Evolutionary conservation across 2,888 invertebrate species (phyloP), one percentile per base, ranked within the genome.

Genomic region (Tolmerus cingulatus): DNA sequence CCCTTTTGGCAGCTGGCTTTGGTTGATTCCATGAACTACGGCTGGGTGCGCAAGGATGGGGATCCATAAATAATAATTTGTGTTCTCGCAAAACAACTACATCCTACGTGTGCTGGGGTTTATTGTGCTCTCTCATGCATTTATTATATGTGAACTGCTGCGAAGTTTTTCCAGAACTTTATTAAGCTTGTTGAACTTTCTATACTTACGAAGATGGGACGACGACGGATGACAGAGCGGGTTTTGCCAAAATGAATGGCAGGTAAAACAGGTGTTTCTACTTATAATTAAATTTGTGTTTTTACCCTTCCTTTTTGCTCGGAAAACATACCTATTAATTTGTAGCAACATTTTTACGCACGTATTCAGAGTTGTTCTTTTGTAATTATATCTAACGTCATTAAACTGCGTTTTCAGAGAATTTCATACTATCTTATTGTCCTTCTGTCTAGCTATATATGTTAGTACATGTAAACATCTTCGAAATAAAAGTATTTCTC

Each of bases 61-160:
- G 74, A 74, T 74, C 85, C 85, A 85, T 85, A 85, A 85, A 85
- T 85, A 85, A 85, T 85, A 85, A 85, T 85, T 85, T 85, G 85
- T 85, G 74, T 74, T 74, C 74, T 85, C 74, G 85, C 74, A 85
- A 74, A 85, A 43, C 74, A 85, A 85, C 85, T 82, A 57, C 66
- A 57, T 82, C 37, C 74, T 85, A 85, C 85, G 85, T 85, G 85
- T 74, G 85, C 43, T 74, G 43, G 85, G 51, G 85, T 85, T 85
- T 74, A 74, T 85, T 85, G 85, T 85, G 85, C 27, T 85, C 85
- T 34, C 85, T 85, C 85, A 85, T 85, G 85, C 85, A 85, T 85
- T 85, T 85, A 85, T 85, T 85, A 85, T 85, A 74, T 85, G 85
- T 85, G 85, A 85, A 85, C 85, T 85, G 43, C 85, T 85, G 85